phyloP scores from a whole-genome alignment of 2,113 vertebrate genomes.

The Helogale parvula region DNA sequence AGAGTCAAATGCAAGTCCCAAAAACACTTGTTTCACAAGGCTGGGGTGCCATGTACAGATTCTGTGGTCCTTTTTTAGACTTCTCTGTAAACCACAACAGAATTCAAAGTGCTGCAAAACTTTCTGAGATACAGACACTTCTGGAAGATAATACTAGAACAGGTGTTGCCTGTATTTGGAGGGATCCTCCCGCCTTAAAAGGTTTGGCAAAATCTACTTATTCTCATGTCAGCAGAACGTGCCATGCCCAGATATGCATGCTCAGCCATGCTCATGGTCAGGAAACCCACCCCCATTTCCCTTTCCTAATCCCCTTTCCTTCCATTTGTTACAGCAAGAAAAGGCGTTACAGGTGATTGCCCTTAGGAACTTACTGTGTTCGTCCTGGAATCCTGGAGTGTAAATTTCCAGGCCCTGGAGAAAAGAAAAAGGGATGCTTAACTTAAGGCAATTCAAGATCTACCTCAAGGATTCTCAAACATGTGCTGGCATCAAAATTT shows the following conservation, averaged over 20 bases:
- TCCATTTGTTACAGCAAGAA: neutral
- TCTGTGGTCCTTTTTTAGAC: neutral
- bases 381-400: constrained; percentile 88
- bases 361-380: constrained; percentile 84
- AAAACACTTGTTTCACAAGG: neutral
- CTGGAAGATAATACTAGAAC: neutral
- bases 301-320: neutral
- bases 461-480: constrained; percentile 23
- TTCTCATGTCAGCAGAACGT: rapidly evolving
- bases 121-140: neutral
- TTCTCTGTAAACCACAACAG: neutral
- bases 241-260: neutral
- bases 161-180: neutral
- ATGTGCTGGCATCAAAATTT: neutral
- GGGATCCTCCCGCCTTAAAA: neutral
- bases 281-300: neutral
- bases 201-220: neutral
- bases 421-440: constrained; percentile 58
- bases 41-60: neutral
- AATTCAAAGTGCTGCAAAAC: neutral
- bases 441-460: neutral
- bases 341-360: neutral
- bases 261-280: neutral
- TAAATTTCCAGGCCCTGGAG: constrained; percentile 88
- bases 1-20: neutral